Percentiles rank a stretch among this genome's conserved stretches.
Conservation (phyloP, 2,888 invertebrate genomes). For the Resseliella maxima region DNA sequence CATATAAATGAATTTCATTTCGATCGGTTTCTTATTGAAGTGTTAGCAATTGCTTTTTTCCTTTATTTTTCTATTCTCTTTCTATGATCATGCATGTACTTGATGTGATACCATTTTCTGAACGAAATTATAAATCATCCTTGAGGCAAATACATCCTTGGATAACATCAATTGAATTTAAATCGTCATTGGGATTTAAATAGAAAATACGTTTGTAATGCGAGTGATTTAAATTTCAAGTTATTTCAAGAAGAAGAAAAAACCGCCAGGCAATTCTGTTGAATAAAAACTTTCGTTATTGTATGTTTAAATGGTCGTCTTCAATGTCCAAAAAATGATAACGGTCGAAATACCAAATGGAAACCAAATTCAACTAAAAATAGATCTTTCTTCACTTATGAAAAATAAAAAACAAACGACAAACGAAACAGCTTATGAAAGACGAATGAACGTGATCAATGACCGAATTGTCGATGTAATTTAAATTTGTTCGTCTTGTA, state of each 20-base stretch:
- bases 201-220: background rate
- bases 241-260: no score
- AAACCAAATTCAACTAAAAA: background rate
- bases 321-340: background rate
- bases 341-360: background rate
- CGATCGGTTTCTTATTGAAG: background rate
- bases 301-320: background rate
- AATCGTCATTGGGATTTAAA: background rate
- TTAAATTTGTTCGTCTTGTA: constrained; percentile 51
- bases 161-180: background rate
- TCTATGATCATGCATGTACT: background rate
- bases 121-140: background rate
- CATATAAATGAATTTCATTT: background rate
- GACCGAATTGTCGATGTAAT: background rate
- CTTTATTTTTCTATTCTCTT: background rate
- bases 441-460: constrained; percentile 3
- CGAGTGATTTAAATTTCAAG: no score
- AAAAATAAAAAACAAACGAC: background rate
- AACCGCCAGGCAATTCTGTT: background rate
- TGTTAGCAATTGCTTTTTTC: background rate
- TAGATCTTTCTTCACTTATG: background rate
- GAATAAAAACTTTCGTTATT: background rate
- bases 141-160: background rate
- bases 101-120: background rate
- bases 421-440: background rate